Evolutionary conservation across 2,797 vertebrate genomes (phyloP).

Genomic region (Babyrousa celebensis): DNA sequence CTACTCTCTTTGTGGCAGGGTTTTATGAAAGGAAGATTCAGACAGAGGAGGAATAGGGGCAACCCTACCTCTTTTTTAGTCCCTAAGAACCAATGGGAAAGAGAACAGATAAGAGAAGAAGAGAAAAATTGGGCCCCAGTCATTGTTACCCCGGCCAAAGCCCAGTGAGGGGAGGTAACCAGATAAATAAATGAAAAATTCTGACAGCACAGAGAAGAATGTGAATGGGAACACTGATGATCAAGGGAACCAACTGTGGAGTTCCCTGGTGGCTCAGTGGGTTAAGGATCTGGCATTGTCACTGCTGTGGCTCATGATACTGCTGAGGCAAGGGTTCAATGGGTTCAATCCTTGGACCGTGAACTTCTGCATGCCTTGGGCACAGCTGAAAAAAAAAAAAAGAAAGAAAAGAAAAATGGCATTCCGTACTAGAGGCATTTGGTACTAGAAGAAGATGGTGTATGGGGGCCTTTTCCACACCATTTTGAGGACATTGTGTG

Average conservation of each 20-base stretch:
- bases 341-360: no score
- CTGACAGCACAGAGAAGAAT: no score
- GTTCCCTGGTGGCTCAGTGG: no score
- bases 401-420: no score
- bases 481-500: background rate
- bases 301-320: no score
- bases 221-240: no score
- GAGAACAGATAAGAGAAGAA: background rate
- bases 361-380: no score
- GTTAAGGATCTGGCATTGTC: no score
- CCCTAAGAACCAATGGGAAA: background rate
- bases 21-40: conserved; percentile 27
- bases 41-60: background rate
- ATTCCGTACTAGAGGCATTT: background rate
- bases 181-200: background rate
- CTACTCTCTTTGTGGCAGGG: background rate
- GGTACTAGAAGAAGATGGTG: background rate
- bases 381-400: no score
- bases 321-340: no score
- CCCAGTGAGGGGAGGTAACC: no score
- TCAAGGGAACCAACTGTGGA: no score
- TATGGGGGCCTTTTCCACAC: background rate
- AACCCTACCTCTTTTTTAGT: background rate
- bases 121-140: background rate
- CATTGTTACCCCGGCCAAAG: background rate